Percentiles rank a stretch among this genome's conserved stretches.
These are phyloP conservation scores for Melanophora roralis DNA, from an alignment of 2,888 invertebrate genomes.

Conservation along the genomic window DNA sequence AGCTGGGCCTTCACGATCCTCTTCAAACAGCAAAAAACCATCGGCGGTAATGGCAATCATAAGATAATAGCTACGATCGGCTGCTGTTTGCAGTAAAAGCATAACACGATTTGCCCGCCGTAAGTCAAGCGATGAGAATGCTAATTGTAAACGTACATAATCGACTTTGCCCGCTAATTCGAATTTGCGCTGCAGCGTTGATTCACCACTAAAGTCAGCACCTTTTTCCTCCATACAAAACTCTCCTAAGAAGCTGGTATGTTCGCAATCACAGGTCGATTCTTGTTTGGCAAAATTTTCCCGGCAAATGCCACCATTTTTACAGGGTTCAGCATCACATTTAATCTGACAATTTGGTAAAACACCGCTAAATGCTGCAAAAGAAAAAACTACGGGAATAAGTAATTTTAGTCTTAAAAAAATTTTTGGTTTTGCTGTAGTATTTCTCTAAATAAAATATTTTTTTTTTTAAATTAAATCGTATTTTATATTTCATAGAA, in stretches of 20 bases:
- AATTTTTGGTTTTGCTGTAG: too few relatives aligned
- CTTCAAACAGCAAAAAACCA: constrained; percentile 90
- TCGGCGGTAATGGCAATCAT: constrained; percentile 89
- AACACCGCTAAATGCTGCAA: constrained; percentile 82
- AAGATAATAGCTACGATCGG: constrained; percentile 89
- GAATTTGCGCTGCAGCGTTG: constrained; percentile 88
- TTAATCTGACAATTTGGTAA: constrained; percentile 91
- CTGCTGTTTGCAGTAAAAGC: constrained; percentile 88
- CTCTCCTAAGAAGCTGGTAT: constrained; percentile 93
- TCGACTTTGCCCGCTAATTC: constrained; percentile 82
- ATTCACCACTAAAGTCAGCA: constrained; percentile 92
- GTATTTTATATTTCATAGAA: neutral
- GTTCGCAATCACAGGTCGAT: constrained; percentile 91
- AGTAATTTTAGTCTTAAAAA: too few relatives aligned
- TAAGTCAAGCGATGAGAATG: constrained; percentile 89
- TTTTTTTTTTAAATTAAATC: neutral
- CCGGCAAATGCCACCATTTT: constrained; percentile 90
- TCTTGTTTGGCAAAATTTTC: constrained; percentile 92
- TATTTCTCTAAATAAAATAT: too few relatives aligned
- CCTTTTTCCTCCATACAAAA: constrained; percentile 93
- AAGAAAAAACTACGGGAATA: neutral
- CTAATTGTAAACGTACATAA: constrained; percentile 89
- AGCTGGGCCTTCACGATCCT: constrained; percentile 84
- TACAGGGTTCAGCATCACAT: constrained; percentile 91
- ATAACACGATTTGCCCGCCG: constrained; percentile 88